phyloP scores from a whole-genome alignment of 2,113 vertebrate genomes.

The Sinocyclocheilus anophthalmus region DNA sequence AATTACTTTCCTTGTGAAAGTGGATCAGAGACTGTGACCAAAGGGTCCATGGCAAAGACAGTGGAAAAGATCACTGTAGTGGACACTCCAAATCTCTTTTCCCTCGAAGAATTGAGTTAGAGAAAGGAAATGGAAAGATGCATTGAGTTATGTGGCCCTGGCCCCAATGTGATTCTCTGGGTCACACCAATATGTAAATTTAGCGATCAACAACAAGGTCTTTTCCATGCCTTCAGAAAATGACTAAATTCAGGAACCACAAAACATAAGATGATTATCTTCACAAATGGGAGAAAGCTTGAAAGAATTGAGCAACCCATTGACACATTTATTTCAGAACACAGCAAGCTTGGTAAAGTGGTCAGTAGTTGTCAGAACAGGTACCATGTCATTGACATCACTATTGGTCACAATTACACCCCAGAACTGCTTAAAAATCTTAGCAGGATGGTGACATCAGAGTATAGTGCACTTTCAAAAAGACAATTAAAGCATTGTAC shows the following conservation, averaged over 20 bases:
- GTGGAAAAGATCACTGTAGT: slow-evolving; percentile 5
- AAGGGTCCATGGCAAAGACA: not conserved
- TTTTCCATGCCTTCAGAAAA: not conserved
- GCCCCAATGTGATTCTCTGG: slow-evolving; percentile 21
- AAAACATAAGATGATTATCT: not conserved
- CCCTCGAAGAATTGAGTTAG: not conserved
- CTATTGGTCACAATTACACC: too few relatives aligned
- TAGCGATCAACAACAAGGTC: slow-evolving; percentile 14
- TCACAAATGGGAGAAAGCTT: not conserved
- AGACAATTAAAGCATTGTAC: too few relatives aligned
- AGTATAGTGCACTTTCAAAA: too few relatives aligned
- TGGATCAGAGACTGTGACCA: slow-evolving; percentile 1
- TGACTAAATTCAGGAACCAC: not conserved
- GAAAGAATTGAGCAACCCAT: not conserved
- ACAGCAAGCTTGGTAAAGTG: not conserved
- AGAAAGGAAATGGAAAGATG: not conserved
- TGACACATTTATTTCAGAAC: not conserved
- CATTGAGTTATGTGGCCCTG: not conserved
- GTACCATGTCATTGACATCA: slow-evolving; percentile 9
- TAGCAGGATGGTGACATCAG: too few relatives aligned
- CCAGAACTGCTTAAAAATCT: too few relatives aligned
- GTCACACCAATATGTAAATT: not conserved
- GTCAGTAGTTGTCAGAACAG: not conserved
- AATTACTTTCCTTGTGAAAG: not conserved
- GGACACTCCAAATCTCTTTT: slow-evolving; percentile 36